A percentile compares a stretch with the other conserved stretches of the same genome.
Conservation (phyloP, 2,113 vertebrate species). For the Columba janthina region DNA sequence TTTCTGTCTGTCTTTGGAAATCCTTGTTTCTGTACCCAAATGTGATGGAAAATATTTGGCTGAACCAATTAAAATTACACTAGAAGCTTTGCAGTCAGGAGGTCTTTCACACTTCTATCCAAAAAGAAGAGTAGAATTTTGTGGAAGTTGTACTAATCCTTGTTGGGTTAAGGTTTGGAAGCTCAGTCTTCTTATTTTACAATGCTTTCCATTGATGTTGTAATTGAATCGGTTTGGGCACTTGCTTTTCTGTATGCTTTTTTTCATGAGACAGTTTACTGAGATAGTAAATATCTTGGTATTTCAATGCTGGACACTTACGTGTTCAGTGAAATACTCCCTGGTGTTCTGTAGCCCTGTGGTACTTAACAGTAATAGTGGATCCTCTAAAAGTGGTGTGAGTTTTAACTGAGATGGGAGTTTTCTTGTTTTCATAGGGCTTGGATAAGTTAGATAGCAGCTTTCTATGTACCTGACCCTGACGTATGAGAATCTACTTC, state of each 20-base stretch:
- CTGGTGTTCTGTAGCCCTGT: background rate
- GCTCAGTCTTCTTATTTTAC: background rate
- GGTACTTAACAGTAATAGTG: background rate
- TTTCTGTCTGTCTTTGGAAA: background rate
- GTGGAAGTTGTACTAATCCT: background rate
- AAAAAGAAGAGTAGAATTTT: background rate
- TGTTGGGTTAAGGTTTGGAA: background rate
- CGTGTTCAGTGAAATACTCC: background rate
- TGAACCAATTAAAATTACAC: background rate
- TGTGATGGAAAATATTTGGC: background rate
- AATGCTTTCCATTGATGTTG: background rate
- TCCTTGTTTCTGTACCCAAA: background rate
- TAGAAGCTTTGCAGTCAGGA: background rate
- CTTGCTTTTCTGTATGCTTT: accelerated
- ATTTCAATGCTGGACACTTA: background rate
- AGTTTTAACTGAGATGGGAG: background rate
- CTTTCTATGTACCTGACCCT: background rate
- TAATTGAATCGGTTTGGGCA: background rate
- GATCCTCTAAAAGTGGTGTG: background rate
- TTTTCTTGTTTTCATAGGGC: background rate
- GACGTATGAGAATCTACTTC: background rate
- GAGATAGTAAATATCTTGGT: background rate
- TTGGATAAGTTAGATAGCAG: background rate
- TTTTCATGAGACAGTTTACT: background rate
- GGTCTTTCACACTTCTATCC: background rate